These are phyloP conservation scores for Armadillidium nasatum DNA, from an alignment of 1,140 invertebrate genomes.

Conservation along the genomic window DNA sequence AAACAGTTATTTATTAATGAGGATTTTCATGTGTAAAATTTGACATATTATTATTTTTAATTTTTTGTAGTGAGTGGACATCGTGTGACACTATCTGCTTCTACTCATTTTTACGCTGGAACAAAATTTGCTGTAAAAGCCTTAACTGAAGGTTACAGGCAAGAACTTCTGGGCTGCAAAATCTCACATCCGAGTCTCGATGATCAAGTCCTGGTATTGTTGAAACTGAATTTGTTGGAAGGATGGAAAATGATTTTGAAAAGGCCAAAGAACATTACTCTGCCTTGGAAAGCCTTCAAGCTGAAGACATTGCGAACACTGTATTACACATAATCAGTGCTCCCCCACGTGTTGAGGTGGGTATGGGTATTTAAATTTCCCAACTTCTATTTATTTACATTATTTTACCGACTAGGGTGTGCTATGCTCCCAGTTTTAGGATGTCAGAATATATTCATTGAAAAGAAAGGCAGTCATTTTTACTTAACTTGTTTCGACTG, in stretches of 20 bases:
- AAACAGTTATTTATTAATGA: too few relatives aligned
- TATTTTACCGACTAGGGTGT: too few relatives aligned
- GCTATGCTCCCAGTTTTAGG: too few relatives aligned
- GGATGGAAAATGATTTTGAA: not conserved
- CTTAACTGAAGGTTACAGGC: conserved; percentile 23
- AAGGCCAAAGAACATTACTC: conserved; percentile 4
- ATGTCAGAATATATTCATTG: too few relatives aligned
- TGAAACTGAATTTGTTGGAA: conserved; percentile 1
- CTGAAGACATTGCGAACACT: conserved; percentile 1
- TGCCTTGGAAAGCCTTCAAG: not conserved
- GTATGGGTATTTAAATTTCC: too few relatives aligned
- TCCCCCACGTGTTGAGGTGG: conserved; percentile 19
- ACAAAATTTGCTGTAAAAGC: conserved; percentile 38
- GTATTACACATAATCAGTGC: conserved; percentile 18
- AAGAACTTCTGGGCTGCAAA: conserved; percentile 33
- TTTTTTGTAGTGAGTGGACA: conserved; percentile 17
- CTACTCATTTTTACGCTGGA: conserved; percentile 30
- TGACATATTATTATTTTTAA: too few relatives aligned
- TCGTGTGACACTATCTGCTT: conserved; percentile 5
- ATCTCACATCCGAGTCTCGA: conserved; percentile 36
- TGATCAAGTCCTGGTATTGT: conserved; percentile 9
- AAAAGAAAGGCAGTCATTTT: too few relatives aligned
- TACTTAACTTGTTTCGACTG: too few relatives aligned
- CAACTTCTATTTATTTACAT: too few relatives aligned
- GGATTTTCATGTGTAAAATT: too few relatives aligned